A percentile compares a stretch with the other conserved stretches of the same genome.
phyloP scores from a whole-genome alignment of 2,113 vertebrate genomes.

The Bos taurus region DNA sequence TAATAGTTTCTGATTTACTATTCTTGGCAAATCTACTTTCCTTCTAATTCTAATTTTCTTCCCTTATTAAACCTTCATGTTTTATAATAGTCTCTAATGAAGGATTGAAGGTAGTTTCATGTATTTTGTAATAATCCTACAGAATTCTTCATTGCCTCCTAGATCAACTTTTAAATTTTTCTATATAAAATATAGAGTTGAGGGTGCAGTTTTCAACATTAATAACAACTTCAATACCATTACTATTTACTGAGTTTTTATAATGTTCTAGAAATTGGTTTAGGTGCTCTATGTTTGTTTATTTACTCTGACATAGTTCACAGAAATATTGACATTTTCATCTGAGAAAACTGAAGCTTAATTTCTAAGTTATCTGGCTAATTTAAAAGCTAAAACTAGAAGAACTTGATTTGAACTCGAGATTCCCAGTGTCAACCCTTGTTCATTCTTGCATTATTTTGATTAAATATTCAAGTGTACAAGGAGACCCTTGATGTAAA shows the following conservation, averaged over 20 bases:
- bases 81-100: conserved; percentile 44
- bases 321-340: not conserved
- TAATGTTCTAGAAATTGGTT: not conserved
- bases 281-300: not conserved
- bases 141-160: not conserved
- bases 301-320: not conserved
- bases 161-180: conserved; percentile 18
- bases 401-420: not conserved
- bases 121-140: not conserved
- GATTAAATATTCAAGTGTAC: not conserved
- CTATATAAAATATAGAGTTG: not conserved
- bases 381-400: not conserved
- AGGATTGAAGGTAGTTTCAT: conserved; percentile 58
- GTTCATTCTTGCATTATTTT: not conserved
- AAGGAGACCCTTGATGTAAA: not conserved
- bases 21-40: conserved; percentile 54
- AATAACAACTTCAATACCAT: not conserved
- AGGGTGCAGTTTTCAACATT: not conserved
- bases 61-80: conserved; percentile 34
- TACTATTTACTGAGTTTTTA: not conserved
- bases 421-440: not conserved
- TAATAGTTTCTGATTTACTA: conserved; percentile 36
- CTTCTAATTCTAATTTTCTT: conserved; percentile 57
- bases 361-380: not conserved
- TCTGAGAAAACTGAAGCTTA: not conserved